phyloP scores from a whole-genome alignment of 2,888 invertebrate genomes.

The Metellina segmentata region DNA sequence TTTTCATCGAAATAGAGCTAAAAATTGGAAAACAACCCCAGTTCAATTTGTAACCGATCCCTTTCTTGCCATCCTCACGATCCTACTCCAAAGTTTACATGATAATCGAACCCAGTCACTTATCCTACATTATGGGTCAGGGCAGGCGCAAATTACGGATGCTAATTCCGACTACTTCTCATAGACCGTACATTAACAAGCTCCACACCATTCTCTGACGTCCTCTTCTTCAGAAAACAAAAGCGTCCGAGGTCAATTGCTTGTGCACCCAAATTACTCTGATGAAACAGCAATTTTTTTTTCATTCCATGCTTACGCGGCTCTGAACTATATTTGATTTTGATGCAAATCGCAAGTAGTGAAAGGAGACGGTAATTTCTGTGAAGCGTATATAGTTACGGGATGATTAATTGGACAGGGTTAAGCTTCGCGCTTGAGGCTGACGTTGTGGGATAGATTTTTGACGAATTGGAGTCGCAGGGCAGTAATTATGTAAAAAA shows the following conservation, averaged over 20 bases:
- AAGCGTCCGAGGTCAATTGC: conserved; percentile 42
- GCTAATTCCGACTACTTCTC: conserved; percentile 48
- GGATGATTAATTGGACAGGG: conserved; percentile 32
- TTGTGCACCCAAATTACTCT: conserved; percentile 5
- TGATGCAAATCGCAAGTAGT: conserved; percentile 43
- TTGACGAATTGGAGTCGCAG: conserved; percentile 34
- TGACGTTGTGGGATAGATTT: conserved; percentile 21
- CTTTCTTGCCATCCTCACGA: conserved; percentile 1
- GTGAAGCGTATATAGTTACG: conserved; percentile 25
- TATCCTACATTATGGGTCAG: conserved; percentile 50
- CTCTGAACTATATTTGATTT: conserved; percentile 46
- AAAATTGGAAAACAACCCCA: not conserved
- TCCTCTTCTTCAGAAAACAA: conserved; percentile 18
- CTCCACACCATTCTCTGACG: not conserved
- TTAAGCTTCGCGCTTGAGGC: conserved; percentile 37
- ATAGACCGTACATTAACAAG: conserved; percentile 41
- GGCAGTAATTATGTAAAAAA: too few relatives aligned
- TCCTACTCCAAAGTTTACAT: conserved; percentile 42
- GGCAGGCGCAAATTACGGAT: conserved; percentile 61
- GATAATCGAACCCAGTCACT: conserved; percentile 65
- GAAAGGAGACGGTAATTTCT: conserved; percentile 39
- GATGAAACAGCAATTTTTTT: not conserved
- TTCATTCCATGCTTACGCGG: not conserved
- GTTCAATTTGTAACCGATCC: conserved; percentile 35
- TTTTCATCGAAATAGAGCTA: too few relatives aligned